Conservation (phyloP, 2,888 invertebrate genomes). For the Bunonema sp. region DNA sequence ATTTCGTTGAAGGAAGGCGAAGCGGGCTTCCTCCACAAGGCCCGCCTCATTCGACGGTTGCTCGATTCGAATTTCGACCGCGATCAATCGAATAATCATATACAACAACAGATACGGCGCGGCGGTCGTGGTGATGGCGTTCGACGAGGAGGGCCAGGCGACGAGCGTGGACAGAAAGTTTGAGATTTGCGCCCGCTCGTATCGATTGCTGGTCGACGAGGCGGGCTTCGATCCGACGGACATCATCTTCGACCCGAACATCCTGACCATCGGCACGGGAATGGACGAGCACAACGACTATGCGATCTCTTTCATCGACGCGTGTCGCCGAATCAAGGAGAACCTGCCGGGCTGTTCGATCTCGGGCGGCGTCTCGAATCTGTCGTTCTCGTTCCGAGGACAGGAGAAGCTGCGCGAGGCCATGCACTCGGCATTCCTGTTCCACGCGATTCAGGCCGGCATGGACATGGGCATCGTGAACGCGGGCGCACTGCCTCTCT, state of each 20-base stretch:
- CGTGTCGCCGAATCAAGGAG: constrained; percentile 49
- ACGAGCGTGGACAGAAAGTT: constrained; percentile 50
- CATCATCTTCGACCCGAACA: constrained; percentile 55
- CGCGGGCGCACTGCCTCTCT: constrained; percentile 53
- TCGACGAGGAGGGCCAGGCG: constrained; percentile 54
- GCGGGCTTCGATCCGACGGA: constrained; percentile 52
- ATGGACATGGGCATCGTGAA: constrained; percentile 56
- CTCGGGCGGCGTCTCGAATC: constrained; percentile 54
- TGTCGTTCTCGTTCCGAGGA: constrained; percentile 54
- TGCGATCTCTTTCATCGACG: constrained; percentile 52
- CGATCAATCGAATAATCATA: neutral
- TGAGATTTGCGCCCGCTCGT: constrained; percentile 51
- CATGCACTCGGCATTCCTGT: constrained; percentile 54
- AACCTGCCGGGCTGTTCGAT: constrained; percentile 50
- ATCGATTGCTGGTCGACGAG: constrained; percentile 47
- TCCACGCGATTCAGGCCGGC: constrained; percentile 53
- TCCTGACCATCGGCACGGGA: constrained; percentile 55
- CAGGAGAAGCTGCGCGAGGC: constrained; percentile 52
- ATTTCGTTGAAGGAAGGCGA: constrained; percentile 55
- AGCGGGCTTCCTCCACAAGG: constrained; percentile 49
- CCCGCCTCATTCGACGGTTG: neutral
- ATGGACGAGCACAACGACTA: constrained; percentile 54
- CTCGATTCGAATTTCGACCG: neutral
- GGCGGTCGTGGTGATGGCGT: constrained; percentile 55
- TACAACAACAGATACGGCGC: constrained; percentile 50